Conservation (phyloP, 2,797 vertebrate genomes). For the Pseudomugil tenellus region DNA sequence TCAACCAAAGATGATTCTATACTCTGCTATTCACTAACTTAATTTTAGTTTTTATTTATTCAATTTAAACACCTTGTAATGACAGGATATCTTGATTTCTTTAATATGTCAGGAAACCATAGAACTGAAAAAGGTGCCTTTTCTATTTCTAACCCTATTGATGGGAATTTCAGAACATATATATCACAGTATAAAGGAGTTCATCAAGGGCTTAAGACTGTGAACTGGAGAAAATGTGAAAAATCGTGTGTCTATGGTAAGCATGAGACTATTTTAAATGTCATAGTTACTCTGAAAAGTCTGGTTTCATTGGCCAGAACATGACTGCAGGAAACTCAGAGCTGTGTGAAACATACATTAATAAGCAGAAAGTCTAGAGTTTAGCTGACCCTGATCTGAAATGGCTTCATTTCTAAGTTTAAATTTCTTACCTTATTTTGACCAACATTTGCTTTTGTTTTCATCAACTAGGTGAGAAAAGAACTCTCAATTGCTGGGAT, state of each 20-base stretch:
- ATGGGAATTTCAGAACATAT: slow-evolving; percentile 25
- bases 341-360: slow-evolving; percentile 6
- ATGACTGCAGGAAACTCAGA: slow-evolving; percentile 24
- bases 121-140: background rate
- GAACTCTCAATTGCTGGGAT: background rate
- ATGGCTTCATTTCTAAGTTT: background rate
- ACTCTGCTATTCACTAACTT: too few species aligned
- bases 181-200: slow-evolving; percentile 24
- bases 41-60: too few species aligned
- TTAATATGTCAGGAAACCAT: background rate
- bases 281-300: slow-evolving; percentile 53
- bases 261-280: slow-evolving; percentile 60
- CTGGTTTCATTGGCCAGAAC: slow-evolving; percentile 33
- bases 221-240: slow-evolving; percentile 21
- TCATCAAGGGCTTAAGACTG: slow-evolving; percentile 26
- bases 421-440: background rate
- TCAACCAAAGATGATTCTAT: background rate
- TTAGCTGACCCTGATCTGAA: background rate
- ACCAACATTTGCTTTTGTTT: background rate
- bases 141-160: background rate
- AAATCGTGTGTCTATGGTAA: slow-evolving; percentile 46
- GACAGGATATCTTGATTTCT: too few species aligned
- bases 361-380: background rate
- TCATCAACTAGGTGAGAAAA: too few species aligned
- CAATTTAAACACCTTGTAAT: too few species aligned